Base-by-base conservation (phyloP, 2,113 vertebrate species). In the Machaerirhynchus nigripectus region DNA sequence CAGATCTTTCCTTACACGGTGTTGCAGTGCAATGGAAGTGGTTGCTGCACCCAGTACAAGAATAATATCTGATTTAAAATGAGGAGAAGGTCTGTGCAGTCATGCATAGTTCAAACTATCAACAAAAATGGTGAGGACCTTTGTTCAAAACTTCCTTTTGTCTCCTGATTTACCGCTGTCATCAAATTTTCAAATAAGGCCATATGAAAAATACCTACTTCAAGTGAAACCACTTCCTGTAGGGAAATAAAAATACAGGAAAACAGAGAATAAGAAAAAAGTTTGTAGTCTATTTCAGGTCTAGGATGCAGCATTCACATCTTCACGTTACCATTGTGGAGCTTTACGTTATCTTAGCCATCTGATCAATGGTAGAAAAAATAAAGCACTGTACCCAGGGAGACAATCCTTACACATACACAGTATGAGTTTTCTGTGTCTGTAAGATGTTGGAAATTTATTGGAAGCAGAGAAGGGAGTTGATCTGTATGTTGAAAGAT, bases 191-290 rank as follows among this genome's bases (percentile, higher is more conserved):
- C 90, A 93, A 71, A 81, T 86, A 53, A 71, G 44, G 19, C 44
- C 52, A 19, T 33, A 60, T 27, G 87, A 84, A 60, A 88, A 95
- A 87, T 78, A 52, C 63, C 69, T 67, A 24, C 56, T 95, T 81
- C 74, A 92, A 96, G 68, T 84, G 61, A 92, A 90, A 60, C 77
- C 88, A 75, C 86, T 92, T 95, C 89, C 93, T 95, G 61, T 80
- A 22, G 15, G 49, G 49, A 68, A 87, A 40, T 18, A 89, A 92
- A 91, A 77, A 67, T 33, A 81, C 40, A 89, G 39, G 73, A 90
- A 93, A 92, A 64, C 22, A 57, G 14, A 10, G n/a, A 94, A 21
- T 26, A 84, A 89, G 64, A 84, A 87, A 77, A 87, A 90, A 67
- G 35, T 14, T 15, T 60, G 24, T 50, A 68, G 55, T 86, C 71